Base-by-base conservation (phyloP, 2,113 vertebrate genomes). In the Balaenoptera acutorostrata region DNA sequence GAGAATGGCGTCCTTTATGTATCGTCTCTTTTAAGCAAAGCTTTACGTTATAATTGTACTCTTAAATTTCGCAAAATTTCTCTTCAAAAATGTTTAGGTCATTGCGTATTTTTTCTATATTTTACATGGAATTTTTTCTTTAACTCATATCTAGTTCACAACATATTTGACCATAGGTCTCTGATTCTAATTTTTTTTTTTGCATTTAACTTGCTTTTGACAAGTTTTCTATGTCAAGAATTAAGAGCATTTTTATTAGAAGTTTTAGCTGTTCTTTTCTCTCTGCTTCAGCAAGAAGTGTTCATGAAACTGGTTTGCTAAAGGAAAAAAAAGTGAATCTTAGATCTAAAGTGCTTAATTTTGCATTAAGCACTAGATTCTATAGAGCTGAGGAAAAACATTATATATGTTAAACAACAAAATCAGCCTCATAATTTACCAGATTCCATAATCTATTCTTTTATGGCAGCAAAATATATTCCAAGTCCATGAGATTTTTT, bases 61-160 rank as follows among this genome's bases (percentile, higher is more conserved):
- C 13, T 75, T 81, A 90, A 92, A 85, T 96, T 92, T 97, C 81
- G 59, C 44, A 95, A 17, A 86, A 84, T 91, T 13, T 88, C 20
- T 75, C 84, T 92, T 96, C 17, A 94, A 12, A 97, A 94, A 71
- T 71, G 25, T 86, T 97, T 68, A 66, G 81, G 71, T 94, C 61
- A 82, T 72, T 90, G 17, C 23, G 2, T 57, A 59, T 92, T 84
- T 69, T 95, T 89, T 36, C 8, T 94, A 2, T 83, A 25, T 69
- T 95, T 81, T 77, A 90, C 21, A 2, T 92, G 20, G n/a, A 23
- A 72, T 86, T 88, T 46, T 96, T 89, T 88, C 46, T 96, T 86
- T 69, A 80, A 68, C 4, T 90, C 21, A 69, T 41, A 61, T 89
- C 36, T 69, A 36, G 17, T 81, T 96, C 36, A 96, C 12, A 93